Base-by-base conservation (phyloP, 2,888 invertebrate species). In the Dione juno region DNA sequence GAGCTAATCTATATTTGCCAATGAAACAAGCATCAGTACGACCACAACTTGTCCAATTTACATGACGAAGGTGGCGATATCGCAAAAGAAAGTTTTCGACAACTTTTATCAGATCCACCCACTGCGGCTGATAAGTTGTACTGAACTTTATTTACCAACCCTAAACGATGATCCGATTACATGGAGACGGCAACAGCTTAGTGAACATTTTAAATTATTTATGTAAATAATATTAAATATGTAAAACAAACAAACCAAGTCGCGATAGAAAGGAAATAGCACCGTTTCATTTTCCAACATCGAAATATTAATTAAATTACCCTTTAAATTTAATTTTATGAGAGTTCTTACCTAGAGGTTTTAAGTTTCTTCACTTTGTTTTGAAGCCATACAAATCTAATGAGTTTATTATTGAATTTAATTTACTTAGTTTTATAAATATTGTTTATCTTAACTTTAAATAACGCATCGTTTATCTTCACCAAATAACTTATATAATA, bases 21-120 rank as follows among this genome's bases (percentile, higher is more conserved):
- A 88, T 90, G 86, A 88, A 90, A 88, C 86, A 88, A 88, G 84
- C 88, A 87, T 88, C 87, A 85, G 85, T 83, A 79, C 78, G 78
- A 77, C 85, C 86, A 80, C 85, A 90, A 90, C 88, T 90, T 90
- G 88, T 91, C 90, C 87, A 91, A 92, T 92, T 90, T 91, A 91
- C 89, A 91, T 91, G 92, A 90, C 89, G 90, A 83, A 90, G 91
- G 91, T 90, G 90, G 87, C 87, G 89, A 91, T 90, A 91, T 89
- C 90, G 89, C 88, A 87, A 89, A 90, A 90, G 90, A 90, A 91
- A 92, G 87, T 90, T 92, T 82, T 77, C 78, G 81, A 86, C 86
- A 90, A 92, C 88, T 91, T 92, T 90, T 91, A 91, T 91, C 90
- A 85, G 90, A 91, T 90, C 87, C 82, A 82, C 86, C 88, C 85